Evolutionary conservation across 2,797 vertebrate species (phyloP), one percentile per base, ranked within the genome.

Genomic region (Falco biarmicus): DNA sequence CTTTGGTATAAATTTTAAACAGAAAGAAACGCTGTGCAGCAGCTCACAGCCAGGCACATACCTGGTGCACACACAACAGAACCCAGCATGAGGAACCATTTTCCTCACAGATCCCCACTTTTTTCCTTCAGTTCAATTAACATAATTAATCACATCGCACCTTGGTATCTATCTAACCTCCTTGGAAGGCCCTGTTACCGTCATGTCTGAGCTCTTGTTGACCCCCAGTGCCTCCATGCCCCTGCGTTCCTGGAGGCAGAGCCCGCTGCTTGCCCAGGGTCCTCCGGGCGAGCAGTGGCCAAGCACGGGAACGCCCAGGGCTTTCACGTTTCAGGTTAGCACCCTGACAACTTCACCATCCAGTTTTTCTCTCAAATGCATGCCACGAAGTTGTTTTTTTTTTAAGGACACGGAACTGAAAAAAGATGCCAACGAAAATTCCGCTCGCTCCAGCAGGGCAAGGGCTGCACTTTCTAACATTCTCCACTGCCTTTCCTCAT

Each of bases 251-350:
- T 8, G 32, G 22, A 79, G 13, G 41, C 26, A 80, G 29, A 61
- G 63, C 3, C 3, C 0, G 4, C 24, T 48, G 47, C 45, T 78
- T 64, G 64, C 28, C 10, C 20, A 10, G 16, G 12, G 7, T 48
- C 20, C 31, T 48, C 45, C 4, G 20, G 21, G 18, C 92, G 4
- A 84, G 57, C 0, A 0, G 7, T 41, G 54, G 32, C 11, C 15
- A 56, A 89, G 56, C 12, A 32, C 0, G 1, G 41, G n/a, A 48
- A 69, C 32, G 41, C 43, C 16, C 63, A 73, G 41, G 63, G 21
- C 6, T 78, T 22, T 21, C 0, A 1, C 16, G 12, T 32, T 87
- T 73, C 47, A 79, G 61, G 28, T 41, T 68, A 31, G 26, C 8
- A 41, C 0, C 48, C 15, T 32, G 37, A 54, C 25, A 63, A 24